Conservation (phyloP, 2,797 vertebrate genomes). For the Argya squamiceps region DNA sequence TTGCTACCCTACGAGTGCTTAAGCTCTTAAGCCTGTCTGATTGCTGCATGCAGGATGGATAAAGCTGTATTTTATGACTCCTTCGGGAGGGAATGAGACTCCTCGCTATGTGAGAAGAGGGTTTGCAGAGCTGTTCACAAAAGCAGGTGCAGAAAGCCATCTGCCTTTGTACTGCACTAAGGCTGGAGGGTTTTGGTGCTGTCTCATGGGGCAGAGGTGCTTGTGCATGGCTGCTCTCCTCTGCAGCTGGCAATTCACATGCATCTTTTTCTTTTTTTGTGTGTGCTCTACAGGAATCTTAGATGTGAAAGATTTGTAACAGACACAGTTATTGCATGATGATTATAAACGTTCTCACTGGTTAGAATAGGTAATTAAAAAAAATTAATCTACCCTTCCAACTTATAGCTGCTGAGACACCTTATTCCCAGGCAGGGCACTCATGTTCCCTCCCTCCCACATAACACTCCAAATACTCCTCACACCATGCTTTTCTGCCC, state of each 20-base stretch:
- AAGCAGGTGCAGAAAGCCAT: conserved; percentile 11
- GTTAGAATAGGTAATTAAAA: not conserved
- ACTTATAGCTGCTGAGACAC: not conserved
- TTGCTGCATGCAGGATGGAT: conserved; percentile 27
- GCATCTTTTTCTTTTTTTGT: not conserved
- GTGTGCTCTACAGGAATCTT: not conserved
- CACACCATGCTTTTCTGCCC: not conserved
- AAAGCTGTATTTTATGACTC: conserved; percentile 52
- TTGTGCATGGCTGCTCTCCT: not conserved
- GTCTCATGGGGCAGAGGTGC: not conserved
- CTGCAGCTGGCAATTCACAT: not conserved
- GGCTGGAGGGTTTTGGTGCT: not conserved
- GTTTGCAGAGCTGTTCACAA: not conserved
- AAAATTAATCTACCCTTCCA: not conserved
- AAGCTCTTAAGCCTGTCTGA: conserved; percentile 44
- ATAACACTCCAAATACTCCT: not conserved
- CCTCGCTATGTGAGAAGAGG: not conserved
- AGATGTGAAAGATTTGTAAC: not conserved
- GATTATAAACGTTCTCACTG: not conserved
- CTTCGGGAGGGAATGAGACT: conserved; percentile 9
- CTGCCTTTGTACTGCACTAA: not conserved
- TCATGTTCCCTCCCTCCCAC: not conserved
- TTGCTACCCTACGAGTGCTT: not conserved
- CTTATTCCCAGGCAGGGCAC: not conserved
- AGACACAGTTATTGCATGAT: not conserved